phyloP scores from a whole-genome alignment of 1,140 invertebrate genomes.

The Probaryconus sp. region DNA sequence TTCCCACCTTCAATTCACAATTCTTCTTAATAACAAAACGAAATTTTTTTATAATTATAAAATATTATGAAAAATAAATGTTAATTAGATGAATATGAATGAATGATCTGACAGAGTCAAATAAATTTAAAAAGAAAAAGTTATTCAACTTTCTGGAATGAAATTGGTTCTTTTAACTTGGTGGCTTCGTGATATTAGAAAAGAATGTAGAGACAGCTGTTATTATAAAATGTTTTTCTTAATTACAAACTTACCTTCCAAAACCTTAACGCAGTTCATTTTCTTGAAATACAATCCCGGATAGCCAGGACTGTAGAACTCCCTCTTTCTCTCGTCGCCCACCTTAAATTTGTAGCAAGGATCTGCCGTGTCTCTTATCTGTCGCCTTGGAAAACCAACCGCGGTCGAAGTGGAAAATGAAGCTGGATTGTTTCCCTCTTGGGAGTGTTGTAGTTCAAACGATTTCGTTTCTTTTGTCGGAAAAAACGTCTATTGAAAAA shows the following conservation, averaged over 20 bases:
- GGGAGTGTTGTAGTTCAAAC: constrained; percentile 21
- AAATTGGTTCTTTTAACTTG: too few relatives aligned
- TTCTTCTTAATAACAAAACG: too few relatives aligned
- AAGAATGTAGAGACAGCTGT: too few relatives aligned
- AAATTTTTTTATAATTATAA: too few relatives aligned
- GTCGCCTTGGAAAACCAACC: constrained; percentile 62
- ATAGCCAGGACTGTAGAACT: constrained; percentile 87
- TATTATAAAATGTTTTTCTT: too few relatives aligned
- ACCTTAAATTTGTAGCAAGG: constrained; percentile 80
- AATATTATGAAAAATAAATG: too few relatives aligned
- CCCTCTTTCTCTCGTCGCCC: constrained; percentile 79
- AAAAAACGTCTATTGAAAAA: constrained; percentile 23
- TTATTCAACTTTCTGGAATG: too few relatives aligned
- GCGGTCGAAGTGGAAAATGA: constrained; percentile 39
- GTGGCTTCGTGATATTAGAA: too few relatives aligned
- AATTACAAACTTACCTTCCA: constrained; percentile 81
- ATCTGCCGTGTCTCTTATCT: constrained; percentile 67
- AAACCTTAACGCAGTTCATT: constrained; percentile 83
- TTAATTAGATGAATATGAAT: too few relatives aligned
- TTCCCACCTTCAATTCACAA: too few relatives aligned
- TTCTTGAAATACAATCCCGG: constrained; percentile 85
- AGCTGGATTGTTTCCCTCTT: constrained; percentile 8
- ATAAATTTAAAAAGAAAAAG: too few relatives aligned
- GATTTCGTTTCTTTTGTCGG: constrained; percentile 27
- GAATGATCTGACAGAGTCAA: too few relatives aligned